phyloP scores from a whole-genome alignment of 2,113 vertebrate genomes.

The Bostrychus sinensis region DNA sequence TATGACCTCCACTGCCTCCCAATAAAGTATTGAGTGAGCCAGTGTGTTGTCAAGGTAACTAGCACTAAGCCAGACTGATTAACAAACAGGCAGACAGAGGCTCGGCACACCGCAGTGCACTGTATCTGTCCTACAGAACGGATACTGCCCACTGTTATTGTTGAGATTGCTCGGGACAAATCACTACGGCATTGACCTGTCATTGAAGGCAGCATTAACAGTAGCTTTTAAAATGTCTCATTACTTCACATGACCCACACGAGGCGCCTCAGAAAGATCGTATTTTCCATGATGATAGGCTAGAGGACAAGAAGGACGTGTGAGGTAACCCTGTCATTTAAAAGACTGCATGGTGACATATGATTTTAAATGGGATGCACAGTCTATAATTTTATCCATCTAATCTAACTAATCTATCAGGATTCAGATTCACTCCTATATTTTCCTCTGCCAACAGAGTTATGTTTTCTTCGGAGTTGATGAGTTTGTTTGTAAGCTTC shows the following conservation, averaged over 20 bases:
- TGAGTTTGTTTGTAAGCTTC: no score
- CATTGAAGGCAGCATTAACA: slow-evolving; percentile 40
- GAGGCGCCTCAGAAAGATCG: slow-evolving; percentile 9
- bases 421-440: no score
- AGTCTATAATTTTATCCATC: no score
- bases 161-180: slow-evolving; percentile 18
- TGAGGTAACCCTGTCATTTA: neutral
- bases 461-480: no score
- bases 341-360: neutral
- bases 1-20: slow-evolving; percentile 23
- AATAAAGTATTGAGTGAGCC: slow-evolving; percentile 21
- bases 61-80: slow-evolving; percentile 33
- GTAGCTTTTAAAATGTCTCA: slow-evolving; percentile 51
- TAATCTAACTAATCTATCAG: no score
- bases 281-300: slow-evolving; percentile 30
- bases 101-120: slow-evolving; percentile 2
- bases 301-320: slow-evolving; percentile 26
- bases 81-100: slow-evolving; percentile 18
- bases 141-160: neutral
- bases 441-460: no score
- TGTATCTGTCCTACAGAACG: neutral
- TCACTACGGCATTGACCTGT: slow-evolving; percentile 50
- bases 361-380: no score
- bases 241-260: slow-evolving; percentile 35
- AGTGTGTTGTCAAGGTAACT: slow-evolving; percentile 44